Base-by-base conservation (phyloP, 2,888 invertebrate genomes). In the Noctua janthina region DNA sequence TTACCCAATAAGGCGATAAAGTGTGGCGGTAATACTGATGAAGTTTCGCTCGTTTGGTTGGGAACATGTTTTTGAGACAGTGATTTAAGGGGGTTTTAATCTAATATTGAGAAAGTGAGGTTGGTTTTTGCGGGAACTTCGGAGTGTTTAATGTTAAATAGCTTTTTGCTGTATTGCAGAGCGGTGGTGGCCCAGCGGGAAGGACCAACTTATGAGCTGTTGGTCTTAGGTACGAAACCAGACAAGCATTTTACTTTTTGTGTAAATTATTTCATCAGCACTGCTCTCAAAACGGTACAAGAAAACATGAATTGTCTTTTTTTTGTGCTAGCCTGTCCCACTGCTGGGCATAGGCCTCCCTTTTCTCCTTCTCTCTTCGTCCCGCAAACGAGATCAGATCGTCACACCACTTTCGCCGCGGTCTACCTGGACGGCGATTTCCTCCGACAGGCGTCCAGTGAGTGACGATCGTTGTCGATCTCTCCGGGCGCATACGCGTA, bases 11-110 rank as follows among this genome's bases (percentile, higher is more conserved):
- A 73, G 89, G 88, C 17, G 68, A 83, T 82, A 82, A 69, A 80
- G 69, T 82, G 85, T 85, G 87, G 69, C 29, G 39, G 71, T 71
- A 82, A 89, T 88, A 88, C 86, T 88, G 75, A 89, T 89, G 79
- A 88, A 79, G 54, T 62, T 20, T n/a, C 74, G 59, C 64, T 51
- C 66, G 39, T 64, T 56, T 51, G 29, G 67, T 74, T 43, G 15
- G 43, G 54, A 74, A 78, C 64, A 67, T 71, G 64, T 78, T 78
- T 77, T 74, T 64, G 29, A 73, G 81, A 56, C 62, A 43, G 39
- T 74, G 71, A 79, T 87, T 78, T 68, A 75, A 29, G 68, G 29
- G 64, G 75, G 75, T 69, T 78, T 78, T 78, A 83, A 84, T 83
- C 74, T 87, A 83, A 83, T 84, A 69, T 72, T 74, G 43, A 64